Base-by-base conservation (phyloP, 2,113 vertebrate genomes). In the Nansenia antarctica region DNA sequence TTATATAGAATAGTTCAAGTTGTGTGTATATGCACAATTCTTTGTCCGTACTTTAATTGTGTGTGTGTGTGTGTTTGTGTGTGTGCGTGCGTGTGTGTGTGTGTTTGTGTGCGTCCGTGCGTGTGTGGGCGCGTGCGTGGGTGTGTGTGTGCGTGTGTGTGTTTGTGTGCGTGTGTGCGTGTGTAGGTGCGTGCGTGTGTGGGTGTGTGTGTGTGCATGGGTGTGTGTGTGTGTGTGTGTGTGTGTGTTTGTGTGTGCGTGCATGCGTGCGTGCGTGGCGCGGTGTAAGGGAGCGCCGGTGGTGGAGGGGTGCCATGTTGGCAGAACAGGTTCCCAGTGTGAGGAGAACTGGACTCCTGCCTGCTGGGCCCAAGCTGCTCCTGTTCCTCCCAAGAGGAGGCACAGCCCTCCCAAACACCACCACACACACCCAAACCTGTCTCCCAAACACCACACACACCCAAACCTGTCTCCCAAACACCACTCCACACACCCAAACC, bases 331-430 rank as follows among this genome's bases (percentile, higher is more conserved):
- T 26, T 42, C 20, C 57, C 52, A 34, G 20, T n/a, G 60, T 37
- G 47, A 45, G 34, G 30, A 34, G 26, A 60, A 76, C 55, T 74
- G 52, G 54, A 63, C 22, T 24, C 39, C 35, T 37, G 65, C 82
- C 67, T 78, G 76, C 86, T 82, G 80, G 82, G 80, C 69, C 24
- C 84, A 77, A 82, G 73, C 83, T 87, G 85, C 75, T 83, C 78
- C 57, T 72, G 58, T 73, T 72, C 80, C 69, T 81, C 75, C 76
- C 73, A 70, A 73, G 52, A 54, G 70, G 30, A 84, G 71, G 65
- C 69, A 72, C 49, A 60, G 58, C n/a, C 62, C 24, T n/a, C 54
- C 64, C 77, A 58, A 58, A 15, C 24, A 55, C 12, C 53, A 53
- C 65, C 57, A 32, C 52, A 31, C 39, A 53, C 69, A 67, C 68